Conservation (phyloP, 2,113 vertebrate species). For the Malurus cyaneus region DNA sequence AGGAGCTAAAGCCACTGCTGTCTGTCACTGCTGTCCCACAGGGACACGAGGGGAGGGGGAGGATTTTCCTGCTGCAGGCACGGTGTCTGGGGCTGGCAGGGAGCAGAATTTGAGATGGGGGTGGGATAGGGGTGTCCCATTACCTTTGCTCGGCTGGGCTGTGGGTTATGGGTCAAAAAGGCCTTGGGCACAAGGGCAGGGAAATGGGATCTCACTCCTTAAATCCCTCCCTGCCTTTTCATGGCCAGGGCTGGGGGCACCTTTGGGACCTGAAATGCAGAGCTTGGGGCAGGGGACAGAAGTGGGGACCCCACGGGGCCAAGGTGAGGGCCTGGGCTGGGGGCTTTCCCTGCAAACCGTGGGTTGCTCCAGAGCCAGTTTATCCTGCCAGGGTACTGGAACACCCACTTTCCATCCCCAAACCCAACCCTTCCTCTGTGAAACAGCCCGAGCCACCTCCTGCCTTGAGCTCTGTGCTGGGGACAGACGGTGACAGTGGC, state of each 20-base stretch:
- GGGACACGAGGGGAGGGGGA: neutral
- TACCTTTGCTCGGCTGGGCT: neutral
- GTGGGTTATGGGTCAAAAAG: neutral
- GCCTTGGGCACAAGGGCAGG: neutral
- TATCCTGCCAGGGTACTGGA: neutral
- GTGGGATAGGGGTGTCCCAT: neutral
- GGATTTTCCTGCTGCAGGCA: neutral
- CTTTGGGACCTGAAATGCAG: neutral
- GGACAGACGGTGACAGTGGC: neutral
- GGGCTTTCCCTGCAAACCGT: neutral
- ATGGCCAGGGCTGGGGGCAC: neutral
- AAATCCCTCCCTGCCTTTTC: neutral
- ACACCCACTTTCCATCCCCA: neutral
- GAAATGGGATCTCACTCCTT: neutral
- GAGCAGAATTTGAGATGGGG: neutral
- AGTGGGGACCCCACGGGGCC: accelerated
- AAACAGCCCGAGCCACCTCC: neutral
- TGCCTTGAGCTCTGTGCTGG: neutral
- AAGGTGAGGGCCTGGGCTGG: neutral
- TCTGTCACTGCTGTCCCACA: neutral
- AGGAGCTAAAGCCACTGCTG: neutral
- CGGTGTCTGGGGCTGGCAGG: neutral
- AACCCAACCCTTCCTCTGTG: neutral
- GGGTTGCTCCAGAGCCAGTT: neutral
- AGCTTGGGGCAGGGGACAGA: neutral